These are phyloP conservation scores for Poecilia gillii DNA, from an alignment of 2,797 vertebrate species.

Conservation along the genomic window DNA sequence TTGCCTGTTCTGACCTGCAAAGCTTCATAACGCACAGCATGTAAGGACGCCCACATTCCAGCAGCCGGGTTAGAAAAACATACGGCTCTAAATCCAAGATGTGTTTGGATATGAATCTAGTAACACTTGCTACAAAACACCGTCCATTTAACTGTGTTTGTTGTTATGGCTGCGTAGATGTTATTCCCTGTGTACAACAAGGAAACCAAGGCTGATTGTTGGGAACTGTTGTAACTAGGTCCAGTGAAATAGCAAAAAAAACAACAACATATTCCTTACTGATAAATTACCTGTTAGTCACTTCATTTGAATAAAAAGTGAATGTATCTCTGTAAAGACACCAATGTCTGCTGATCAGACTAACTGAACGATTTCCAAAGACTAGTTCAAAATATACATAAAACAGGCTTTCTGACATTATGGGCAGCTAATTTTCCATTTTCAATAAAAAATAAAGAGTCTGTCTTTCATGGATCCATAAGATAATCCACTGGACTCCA, in stretches of 20 bases:
- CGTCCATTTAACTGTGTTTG: slow-evolving; percentile 3
- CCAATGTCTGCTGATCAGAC: not conserved
- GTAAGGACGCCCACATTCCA: slow-evolving; percentile 67
- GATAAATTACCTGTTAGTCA: not conserved
- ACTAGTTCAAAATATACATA: not conserved
- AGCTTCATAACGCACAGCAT: slow-evolving; percentile 11
- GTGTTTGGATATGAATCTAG: slow-evolving; percentile 36
- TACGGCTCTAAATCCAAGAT: slow-evolving; percentile 28
- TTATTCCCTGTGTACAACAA: not conserved
- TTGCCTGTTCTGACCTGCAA: slow-evolving; percentile 58
- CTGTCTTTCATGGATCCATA: not conserved
- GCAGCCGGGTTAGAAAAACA: slow-evolving; percentile 39
- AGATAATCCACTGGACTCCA: not conserved
- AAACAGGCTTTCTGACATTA: not conserved
- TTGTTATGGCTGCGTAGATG: slow-evolving; percentile 29
- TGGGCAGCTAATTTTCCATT: not conserved
- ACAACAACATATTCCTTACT: not conserved
- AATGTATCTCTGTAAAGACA: not conserved
- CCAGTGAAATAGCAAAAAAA: not conserved
- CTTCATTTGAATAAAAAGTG: not conserved
- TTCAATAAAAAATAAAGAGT: not conserved
- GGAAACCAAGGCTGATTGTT: not conserved
- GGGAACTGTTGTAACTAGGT: not conserved
- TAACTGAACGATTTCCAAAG: not conserved
- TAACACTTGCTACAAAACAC: slow-evolving; percentile 16